A percentile compares a stretch with the other conserved stretches of the same genome.
These are phyloP conservation scores for Myotis davidii DNA, from an alignment of 2,113 vertebrate species.

Conservation along the genomic window DNA sequence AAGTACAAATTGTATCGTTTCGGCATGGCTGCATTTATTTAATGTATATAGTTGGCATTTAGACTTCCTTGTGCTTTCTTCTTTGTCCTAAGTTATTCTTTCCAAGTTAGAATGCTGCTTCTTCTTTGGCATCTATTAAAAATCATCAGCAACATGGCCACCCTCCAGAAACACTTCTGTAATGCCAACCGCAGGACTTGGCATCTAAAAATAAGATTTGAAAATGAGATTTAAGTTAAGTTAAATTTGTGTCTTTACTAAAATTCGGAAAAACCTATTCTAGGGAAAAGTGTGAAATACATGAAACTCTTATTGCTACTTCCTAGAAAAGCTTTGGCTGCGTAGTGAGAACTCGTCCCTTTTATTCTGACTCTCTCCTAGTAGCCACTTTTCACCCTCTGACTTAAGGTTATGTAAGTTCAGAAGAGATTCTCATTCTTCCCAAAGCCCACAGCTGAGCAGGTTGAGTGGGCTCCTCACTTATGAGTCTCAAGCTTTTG, in stretches of 20 bases:
- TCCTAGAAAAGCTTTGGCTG: not conserved
- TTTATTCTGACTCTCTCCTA: not conserved
- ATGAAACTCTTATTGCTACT: not conserved
- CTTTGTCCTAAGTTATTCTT: constrained; percentile 58
- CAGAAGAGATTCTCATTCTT: not conserved
- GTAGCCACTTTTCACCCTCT: not conserved
- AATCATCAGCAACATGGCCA: constrained; percentile 57
- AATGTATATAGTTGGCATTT: constrained; percentile 53
- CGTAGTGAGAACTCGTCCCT: not conserved
- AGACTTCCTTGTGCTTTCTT: constrained; percentile 49
- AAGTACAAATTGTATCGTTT: not conserved
- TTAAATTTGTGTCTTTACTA: constrained; percentile 25
- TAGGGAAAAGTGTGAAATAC: constrained; percentile 41
- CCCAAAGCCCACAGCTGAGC: not conserved
- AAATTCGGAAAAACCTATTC: not conserved
- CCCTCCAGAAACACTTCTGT: constrained; percentile 71
- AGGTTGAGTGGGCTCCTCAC: not conserved
- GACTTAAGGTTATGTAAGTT: not conserved
- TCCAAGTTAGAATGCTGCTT: constrained; percentile 57
- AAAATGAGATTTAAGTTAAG: constrained; percentile 67
- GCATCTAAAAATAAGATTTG: constrained; percentile 66
- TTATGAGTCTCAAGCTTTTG: not conserved
- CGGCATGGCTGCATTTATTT: constrained; percentile 24
- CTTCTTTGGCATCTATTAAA: constrained; percentile 70
- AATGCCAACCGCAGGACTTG: constrained; percentile 50